Evolutionary conservation across 1,140 invertebrate genomes (phyloP), one percentile per base, ranked within the genome.

Genomic region (Globodera rostochiensis): DNA sequence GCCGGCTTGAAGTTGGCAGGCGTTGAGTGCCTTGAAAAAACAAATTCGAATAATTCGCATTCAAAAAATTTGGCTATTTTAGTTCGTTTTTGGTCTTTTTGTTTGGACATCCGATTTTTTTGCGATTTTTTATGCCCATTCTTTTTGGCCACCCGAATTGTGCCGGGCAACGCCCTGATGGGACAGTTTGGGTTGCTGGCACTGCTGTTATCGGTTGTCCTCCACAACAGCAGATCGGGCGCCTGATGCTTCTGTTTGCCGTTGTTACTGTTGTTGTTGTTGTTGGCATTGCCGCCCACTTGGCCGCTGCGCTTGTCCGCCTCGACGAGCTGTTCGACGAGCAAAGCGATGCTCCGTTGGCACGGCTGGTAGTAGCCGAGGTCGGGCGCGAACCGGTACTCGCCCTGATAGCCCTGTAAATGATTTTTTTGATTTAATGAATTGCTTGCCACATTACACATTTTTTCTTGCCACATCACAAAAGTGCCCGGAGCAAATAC

Each of bases 331-430:
- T 57, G 46, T 15, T 83, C 50, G n/a, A 76, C 46, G 47, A 76
- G 74, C 66, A 76, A 57, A 25, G 82, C 47, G 21, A 83, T 64
- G 19, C 21, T 84, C 76, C 71, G 45, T 64, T 87, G 82, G 45
- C 83, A 84, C 50, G 84, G 71, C 46, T 66, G 70, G 69, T 86
- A 86, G 53, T 81, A 86, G 21, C 85, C 85, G 5, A 86, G 70
- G 49, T 86, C 85, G 21, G 85, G 85, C 15, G 82, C 71, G 13
- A 86, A 64, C 8, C 85, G 86, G 64, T 86, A 86, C 64, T 86
- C 86, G 5, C 85, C 85, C 47, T 81, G 75, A 49, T 86, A 86
- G n/a, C 85, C 85, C 84, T 85, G 73, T n/a, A 84, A 83, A 81
- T 36, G 36, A 36, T 75, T 78, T 75, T 25, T 53, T 53, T 53